Evolutionary conservation across 2,888 invertebrate genomes (phyloP).

Genomic region (Hypsopygia costalis): DNA sequence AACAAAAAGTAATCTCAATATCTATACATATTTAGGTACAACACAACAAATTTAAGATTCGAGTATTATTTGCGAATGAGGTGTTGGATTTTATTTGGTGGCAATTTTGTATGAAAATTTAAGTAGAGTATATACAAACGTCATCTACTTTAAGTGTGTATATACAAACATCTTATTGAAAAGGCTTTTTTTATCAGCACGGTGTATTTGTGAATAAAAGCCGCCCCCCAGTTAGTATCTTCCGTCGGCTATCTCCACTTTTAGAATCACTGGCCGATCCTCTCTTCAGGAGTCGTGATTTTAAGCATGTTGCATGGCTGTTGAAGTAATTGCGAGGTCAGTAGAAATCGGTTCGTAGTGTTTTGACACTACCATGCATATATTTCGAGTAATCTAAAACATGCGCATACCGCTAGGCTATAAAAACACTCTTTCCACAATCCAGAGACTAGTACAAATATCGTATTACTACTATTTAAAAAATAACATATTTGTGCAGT

Average conservation of each 20-base stretch:
- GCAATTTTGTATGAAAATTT: too few species aligned
- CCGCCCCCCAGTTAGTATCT: background rate
- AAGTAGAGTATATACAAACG: too few species aligned
- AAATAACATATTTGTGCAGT: too few species aligned
- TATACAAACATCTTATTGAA: too few species aligned
- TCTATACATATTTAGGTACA: conserved; percentile 16
- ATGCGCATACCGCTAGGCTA: too few species aligned
- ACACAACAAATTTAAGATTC: background rate
- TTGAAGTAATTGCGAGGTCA: background rate
- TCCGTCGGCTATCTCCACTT: background rate
- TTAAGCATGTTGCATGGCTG: background rate
- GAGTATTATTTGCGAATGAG: conserved; percentile 19
- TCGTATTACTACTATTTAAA: too few species aligned
- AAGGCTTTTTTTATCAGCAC: background rate
- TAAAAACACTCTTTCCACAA: too few species aligned
- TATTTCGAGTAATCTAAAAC: too few species aligned
- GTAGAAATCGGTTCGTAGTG: background rate
- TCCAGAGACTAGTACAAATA: too few species aligned
- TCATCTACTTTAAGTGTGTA: too few species aligned
- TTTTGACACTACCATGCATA: conserved; percentile 6
- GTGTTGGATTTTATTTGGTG: conserved; percentile 1
- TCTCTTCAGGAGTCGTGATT: background rate
- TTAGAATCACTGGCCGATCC: background rate
- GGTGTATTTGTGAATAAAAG: background rate
- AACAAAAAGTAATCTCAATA: conserved; percentile 39